Evolutionary conservation across 2,797 vertebrate genomes (phyloP).

Genomic region (Acrossocheilus fasciatus): DNA sequence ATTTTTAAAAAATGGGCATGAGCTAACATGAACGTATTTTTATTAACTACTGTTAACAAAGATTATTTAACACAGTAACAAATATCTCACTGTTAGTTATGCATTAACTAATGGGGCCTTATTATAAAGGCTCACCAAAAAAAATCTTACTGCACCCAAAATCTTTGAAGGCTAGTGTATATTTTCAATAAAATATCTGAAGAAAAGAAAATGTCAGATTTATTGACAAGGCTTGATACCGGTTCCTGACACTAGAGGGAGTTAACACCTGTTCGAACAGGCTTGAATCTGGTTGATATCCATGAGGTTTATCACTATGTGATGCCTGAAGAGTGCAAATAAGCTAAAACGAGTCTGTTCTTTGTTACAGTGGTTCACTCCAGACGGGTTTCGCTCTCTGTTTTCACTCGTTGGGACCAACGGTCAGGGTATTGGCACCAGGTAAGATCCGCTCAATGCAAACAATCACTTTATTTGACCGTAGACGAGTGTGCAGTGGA

Average conservation of each 20-base stretch:
- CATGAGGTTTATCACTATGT: not conserved
- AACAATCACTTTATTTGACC: not conserved
- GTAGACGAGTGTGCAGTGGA: not conserved
- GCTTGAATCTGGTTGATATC: not conserved
- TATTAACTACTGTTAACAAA: not conserved
- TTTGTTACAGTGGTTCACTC: conserved; percentile 91
- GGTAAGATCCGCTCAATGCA: conserved; percentile 73
- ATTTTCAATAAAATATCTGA: not conserved
- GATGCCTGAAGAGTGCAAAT: not conserved
- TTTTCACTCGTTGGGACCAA: conserved; percentile 97
- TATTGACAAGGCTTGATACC: not conserved
- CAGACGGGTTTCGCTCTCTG: conserved; percentile 93
- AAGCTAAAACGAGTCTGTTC: not conserved
- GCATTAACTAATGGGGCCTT: not conserved
- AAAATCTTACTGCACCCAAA: not conserved
- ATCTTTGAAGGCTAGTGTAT: not conserved
- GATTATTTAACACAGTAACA: not conserved
- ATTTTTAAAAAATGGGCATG: not conserved
- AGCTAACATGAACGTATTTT: not conserved
- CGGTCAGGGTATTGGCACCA: conserved; percentile 98
- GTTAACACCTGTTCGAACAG: not conserved
- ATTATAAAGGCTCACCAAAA: not conserved
- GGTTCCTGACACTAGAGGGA: not conserved
- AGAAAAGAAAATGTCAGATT: not conserved
- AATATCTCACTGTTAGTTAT: not conserved